These are phyloP conservation scores for Papilio polyxenes DNA, from an alignment of 1,140 invertebrate genomes.

Conservation along the genomic window DNA sequence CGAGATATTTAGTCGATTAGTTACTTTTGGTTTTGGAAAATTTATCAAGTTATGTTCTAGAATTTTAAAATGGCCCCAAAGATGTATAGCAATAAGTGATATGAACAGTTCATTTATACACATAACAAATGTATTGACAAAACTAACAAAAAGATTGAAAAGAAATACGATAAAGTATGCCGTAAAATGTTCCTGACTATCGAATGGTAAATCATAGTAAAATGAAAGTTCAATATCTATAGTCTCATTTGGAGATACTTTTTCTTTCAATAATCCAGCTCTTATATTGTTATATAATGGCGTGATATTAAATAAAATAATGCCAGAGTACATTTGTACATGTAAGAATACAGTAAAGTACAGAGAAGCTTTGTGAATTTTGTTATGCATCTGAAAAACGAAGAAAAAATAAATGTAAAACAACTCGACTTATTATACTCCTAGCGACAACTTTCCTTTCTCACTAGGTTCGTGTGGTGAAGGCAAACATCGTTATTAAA, in stretches of 20 bases:
- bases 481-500: too few relatives aligned
- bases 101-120: conserved; percentile 47
- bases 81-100: conserved; percentile 47
- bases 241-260: conserved; percentile 26
- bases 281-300: conserved; percentile 41
- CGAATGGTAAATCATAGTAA: conserved; percentile 41
- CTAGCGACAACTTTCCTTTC: too few relatives aligned
- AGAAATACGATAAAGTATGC: conserved; percentile 40
- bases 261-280: conserved; percentile 31
- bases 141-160: conserved; percentile 40
- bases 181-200: conserved; percentile 35
- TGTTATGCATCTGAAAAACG: conserved; percentile 39
- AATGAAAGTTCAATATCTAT: conserved; percentile 40
- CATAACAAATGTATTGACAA: conserved; percentile 40
- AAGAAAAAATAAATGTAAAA: not conserved
- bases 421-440: too few relatives aligned
- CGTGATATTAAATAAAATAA: conserved; percentile 28
- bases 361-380: conserved; percentile 37
- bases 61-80: conserved; percentile 55
- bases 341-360: conserved; percentile 30
- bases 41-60: conserved; percentile 44
- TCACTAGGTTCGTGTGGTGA: too few relatives aligned
- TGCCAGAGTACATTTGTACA: conserved; percentile 21
- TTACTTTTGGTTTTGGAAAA: conserved; percentile 45
- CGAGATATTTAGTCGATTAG: not conserved